phyloP scores from a whole-genome alignment of 2,888 invertebrate species.

The Glomeris marginata region DNA sequence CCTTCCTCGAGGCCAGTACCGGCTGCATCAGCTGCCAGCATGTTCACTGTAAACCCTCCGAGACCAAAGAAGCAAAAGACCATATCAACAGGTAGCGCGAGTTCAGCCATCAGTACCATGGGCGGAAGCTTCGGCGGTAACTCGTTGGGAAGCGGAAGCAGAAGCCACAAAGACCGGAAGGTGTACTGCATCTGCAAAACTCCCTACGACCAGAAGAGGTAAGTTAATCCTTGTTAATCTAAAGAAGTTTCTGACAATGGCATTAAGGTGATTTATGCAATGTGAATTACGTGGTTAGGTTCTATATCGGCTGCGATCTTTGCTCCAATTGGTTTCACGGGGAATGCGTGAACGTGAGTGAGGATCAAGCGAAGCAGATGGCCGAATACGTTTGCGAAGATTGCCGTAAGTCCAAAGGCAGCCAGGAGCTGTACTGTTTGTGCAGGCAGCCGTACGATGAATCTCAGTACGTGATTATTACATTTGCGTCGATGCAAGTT shows the following conservation, averaged over 20 bases:
- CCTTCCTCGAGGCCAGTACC: too few relatives aligned
- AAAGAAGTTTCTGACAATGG: too few relatives aligned
- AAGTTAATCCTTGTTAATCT: too few relatives aligned
- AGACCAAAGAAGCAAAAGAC: conserved; percentile 16
- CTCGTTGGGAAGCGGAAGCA: conserved; percentile 22
- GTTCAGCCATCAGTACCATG: conserved; percentile 4
- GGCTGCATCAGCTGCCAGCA: not conserved
- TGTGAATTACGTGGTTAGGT: conserved; percentile 49
- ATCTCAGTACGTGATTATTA: conserved; percentile 85
- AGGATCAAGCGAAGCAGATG: conserved; percentile 75
- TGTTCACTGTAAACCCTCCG: conserved; percentile 3
- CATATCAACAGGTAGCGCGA: conserved; percentile 11
- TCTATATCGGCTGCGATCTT: conserved; percentile 93
- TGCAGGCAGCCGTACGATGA: conserved; percentile 95
- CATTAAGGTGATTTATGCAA: too few relatives aligned
- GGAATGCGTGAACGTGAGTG: conserved; percentile 84
- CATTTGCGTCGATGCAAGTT: too few relatives aligned
- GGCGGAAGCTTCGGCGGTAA: conserved; percentile 15
- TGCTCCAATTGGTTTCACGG: conserved; percentile 99
- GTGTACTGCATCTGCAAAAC: conserved; percentile 83
- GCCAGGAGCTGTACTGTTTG: conserved; percentile 83
- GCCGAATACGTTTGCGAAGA: conserved; percentile 56
- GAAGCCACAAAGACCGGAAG: conserved; percentile 48
- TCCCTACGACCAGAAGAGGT: conserved; percentile 91
- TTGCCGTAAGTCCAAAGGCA: conserved; percentile 60